Evolutionary conservation across 2,113 vertebrate genomes (phyloP).

Genomic region (Holacanthus passer): DNA sequence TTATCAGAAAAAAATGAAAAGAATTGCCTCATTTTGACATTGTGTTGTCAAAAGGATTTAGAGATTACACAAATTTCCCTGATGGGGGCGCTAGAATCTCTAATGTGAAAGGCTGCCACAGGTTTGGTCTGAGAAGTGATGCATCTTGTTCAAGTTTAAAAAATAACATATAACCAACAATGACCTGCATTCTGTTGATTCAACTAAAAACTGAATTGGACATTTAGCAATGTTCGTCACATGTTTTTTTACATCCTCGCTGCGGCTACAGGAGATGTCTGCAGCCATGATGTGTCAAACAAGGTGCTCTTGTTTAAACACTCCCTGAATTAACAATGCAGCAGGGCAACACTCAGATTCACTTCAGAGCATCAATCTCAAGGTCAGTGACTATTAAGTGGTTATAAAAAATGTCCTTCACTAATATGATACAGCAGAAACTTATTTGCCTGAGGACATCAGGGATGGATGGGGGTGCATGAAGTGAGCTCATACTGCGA

Average conservation of each 20-base stretch:
- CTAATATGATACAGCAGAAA: slow-evolving; percentile 58
- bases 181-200: neutral
- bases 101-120: no score
- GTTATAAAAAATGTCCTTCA: slow-evolving; percentile 56
- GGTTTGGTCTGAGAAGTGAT: neutral
- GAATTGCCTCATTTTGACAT: neutral
- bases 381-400: slow-evolving; percentile 73
- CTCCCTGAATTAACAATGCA: slow-evolving; percentile 57
- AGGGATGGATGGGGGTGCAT: slow-evolving; percentile 1
- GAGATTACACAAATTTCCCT: neutral
- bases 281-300: slow-evolving; percentile 33
- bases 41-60: neutral
- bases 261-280: slow-evolving; percentile 18
- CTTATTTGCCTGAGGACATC: slow-evolving; percentile 49
- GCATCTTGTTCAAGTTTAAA: no score
- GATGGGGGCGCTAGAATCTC: neutral
- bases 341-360: slow-evolving; percentile 48
- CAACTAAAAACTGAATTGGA: neutral
- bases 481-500: slow-evolving; percentile 22
- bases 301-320: slow-evolving; percentile 55
- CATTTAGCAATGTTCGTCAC: neutral
- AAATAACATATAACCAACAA: no score
- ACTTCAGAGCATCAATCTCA: slow-evolving; percentile 34
- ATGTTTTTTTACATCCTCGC: neutral
- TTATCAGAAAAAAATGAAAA: no score